These are phyloP conservation scores for Geotrupes spiniger DNA, from an alignment of 2,888 invertebrate species.

Conservation along the genomic window DNA sequence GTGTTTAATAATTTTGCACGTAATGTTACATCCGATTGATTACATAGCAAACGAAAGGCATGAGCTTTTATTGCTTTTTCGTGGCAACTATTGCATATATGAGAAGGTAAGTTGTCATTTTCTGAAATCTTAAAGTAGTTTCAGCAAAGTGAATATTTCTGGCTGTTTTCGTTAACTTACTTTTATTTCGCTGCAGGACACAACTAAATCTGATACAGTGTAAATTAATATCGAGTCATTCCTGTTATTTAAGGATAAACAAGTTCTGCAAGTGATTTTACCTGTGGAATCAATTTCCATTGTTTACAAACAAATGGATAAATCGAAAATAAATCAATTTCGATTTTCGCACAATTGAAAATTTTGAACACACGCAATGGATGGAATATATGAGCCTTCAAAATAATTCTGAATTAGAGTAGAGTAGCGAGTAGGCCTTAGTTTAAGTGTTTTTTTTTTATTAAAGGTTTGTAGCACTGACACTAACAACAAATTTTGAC, in stretches of 20 bases:
- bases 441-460: too few relatives aligned
- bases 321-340: too few relatives aligned
- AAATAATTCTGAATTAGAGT: too few relatives aligned
- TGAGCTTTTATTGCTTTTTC: conserved; percentile 16
- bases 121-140: conserved; percentile 16
- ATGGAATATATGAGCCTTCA: too few relatives aligned
- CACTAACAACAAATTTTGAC: too few relatives aligned
- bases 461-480: too few relatives aligned
- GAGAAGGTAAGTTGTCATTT: conserved; percentile 11
- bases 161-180: neutral
- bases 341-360: too few relatives aligned
- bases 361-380: too few relatives aligned
- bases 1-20: neutral
- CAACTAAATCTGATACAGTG: neutral
- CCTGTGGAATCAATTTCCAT: neutral
- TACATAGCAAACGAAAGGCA: conserved; percentile 13
- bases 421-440: too few relatives aligned
- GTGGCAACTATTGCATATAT: conserved; percentile 15
- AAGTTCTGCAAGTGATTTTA: neutral
- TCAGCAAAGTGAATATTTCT: too few relatives aligned
- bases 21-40: neutral
- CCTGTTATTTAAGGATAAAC: neutral
- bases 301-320: too few relatives aligned
- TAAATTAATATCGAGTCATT: neutral
- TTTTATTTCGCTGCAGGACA: neutral